Percentiles rank a stretch among this genome's conserved stretches.
Conservation (phyloP, 2,888 invertebrate genomes). For the Clusia tigrina region DNA sequence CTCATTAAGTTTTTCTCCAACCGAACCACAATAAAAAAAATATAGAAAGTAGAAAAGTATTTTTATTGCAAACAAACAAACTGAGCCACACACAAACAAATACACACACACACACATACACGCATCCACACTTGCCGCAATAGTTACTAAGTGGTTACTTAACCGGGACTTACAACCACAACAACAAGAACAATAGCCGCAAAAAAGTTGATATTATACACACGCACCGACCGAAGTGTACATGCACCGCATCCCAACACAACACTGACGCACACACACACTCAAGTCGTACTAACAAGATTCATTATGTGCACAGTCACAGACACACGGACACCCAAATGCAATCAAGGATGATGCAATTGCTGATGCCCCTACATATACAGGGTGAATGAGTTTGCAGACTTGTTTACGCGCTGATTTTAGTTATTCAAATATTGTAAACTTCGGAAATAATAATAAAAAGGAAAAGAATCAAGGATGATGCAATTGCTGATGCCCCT, state of each 20-base stretch:
- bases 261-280: neutral
- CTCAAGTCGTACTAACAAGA: conserved; percentile 9
- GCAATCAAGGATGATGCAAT: neutral
- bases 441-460: too few species aligned
- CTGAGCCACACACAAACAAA: neutral
- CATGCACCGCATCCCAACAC: neutral
- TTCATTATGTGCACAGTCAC: neutral
- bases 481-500: neutral
- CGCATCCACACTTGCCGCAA: neutral
- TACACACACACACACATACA: neutral
- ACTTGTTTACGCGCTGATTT: too few species aligned
- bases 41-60: neutral
- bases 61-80: conserved; percentile 3
- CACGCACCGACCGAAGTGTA: neutral
- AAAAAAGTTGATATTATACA: neutral
- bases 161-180: neutral
- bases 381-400: too few species aligned
- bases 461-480: too few species aligned
- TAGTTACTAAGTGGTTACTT: neutral
- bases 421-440: too few species aligned
- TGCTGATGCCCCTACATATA: neutral
- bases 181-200: neutral
- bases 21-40: neutral
- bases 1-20: neutral
- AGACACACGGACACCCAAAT: neutral